A percentile compares a stretch with the other conserved stretches of the same genome.
These are phyloP conservation scores for Ichneumon xanthorius DNA, from an alignment of 2,888 invertebrate genomes.

Conservation along the genomic window DNA sequence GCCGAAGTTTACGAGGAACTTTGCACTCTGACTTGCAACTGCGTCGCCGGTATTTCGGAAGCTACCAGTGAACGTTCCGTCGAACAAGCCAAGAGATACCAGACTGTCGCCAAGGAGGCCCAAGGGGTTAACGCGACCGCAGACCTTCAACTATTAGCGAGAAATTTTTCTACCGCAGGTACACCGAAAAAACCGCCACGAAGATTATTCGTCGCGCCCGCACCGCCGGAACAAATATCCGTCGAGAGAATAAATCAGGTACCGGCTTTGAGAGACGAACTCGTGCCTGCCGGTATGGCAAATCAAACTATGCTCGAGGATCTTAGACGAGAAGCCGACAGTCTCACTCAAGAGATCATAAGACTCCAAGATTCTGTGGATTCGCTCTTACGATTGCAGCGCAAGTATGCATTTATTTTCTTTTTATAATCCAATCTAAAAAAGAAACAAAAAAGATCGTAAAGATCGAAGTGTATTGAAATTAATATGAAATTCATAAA, in stretches of 20 bases:
- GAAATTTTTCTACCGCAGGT: slow-evolving; percentile 85
- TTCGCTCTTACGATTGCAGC: slow-evolving; percentile 92
- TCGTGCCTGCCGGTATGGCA: slow-evolving; percentile 91
- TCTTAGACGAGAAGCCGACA: slow-evolving; percentile 90
- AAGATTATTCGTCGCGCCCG: slow-evolving; percentile 89
- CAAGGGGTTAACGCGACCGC: slow-evolving; percentile 90
- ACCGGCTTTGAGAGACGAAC: slow-evolving; percentile 92
- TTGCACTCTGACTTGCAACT: slow-evolving; percentile 86
- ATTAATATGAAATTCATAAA: neutral
- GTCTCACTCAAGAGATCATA: slow-evolving; percentile 89
- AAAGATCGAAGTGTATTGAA: neutral
- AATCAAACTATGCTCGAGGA: slow-evolving; percentile 93
- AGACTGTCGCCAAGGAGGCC: slow-evolving; percentile 91
- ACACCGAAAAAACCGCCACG: slow-evolving; percentile 84
- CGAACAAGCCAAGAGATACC: slow-evolving; percentile 94
- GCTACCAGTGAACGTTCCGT: slow-evolving; percentile 95
- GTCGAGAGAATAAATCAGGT: slow-evolving; percentile 82
- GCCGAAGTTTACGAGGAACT: slow-evolving; percentile 97
- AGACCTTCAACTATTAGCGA: slow-evolving; percentile 92
- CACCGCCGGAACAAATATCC: slow-evolving; percentile 86
- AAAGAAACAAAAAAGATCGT: neutral
- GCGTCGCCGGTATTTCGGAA: slow-evolving; percentile 91
- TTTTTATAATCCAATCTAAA: slow-evolving; percentile 10
- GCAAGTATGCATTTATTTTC: slow-evolving; percentile 85
- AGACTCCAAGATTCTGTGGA: slow-evolving; percentile 94